Evolutionary conservation across 2,888 invertebrate genomes (phyloP).

Genomic region (Clusia tigrina): DNA sequence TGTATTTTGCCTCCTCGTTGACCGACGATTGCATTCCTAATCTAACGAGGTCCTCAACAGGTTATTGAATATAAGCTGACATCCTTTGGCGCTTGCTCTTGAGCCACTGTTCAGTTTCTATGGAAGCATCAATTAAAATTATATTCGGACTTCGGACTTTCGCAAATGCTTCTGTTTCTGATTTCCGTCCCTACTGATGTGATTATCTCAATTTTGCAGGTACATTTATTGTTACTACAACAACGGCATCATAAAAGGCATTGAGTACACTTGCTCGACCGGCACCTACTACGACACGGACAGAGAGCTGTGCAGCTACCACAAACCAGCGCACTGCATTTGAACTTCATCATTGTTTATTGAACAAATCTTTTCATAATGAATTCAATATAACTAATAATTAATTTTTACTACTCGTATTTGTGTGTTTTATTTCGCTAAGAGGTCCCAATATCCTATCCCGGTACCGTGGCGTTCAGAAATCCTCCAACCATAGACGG

Average conservation of each 20-base stretch:
- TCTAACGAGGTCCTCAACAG: no score
- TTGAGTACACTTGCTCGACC: slow-evolving; percentile 41
- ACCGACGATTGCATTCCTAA: no score
- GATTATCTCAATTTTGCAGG: slow-evolving; percentile 38
- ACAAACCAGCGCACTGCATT: slow-evolving; percentile 46
- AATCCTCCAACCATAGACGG: no score
- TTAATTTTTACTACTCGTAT: slow-evolving; percentile 12
- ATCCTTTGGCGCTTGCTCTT: no score
- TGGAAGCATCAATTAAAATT: no score
- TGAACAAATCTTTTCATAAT: slow-evolving; percentile 20
- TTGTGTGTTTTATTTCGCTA: neutral
- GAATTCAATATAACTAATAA: slow-evolving; percentile 5
- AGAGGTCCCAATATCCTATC: neutral
- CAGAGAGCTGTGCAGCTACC: slow-evolving; percentile 41
- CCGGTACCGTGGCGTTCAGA: no score
- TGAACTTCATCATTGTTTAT: neutral
- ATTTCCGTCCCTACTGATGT: neutral
- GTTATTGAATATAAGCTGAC: no score
- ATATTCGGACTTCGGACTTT: no score
- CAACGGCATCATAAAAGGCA: slow-evolving; percentile 40
- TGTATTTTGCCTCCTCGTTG: no score
- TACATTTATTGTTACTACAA: slow-evolving; percentile 50
- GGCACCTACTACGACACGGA: slow-evolving; percentile 44
- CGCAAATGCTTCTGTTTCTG: no score
- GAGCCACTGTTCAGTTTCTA: no score